phyloP scores from a whole-genome alignment of 2,888 invertebrate genomes.

The Drosophila putrida region DNA sequence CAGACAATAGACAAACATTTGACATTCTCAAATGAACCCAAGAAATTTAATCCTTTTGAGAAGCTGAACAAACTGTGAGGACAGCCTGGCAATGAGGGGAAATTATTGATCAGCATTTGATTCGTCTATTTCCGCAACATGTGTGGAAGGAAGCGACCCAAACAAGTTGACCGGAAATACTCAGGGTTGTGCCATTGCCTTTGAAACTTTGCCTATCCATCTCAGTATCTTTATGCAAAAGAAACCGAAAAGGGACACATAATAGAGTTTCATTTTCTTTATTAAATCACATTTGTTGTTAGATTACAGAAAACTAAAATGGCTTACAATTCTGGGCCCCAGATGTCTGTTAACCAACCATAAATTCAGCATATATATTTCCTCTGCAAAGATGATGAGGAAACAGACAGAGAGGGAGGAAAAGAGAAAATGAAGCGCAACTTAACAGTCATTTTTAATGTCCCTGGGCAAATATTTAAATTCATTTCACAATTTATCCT shows the following conservation, averaged over 20 bases:
- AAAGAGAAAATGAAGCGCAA: neutral
- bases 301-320: conserved; percentile 40
- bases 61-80: conserved; percentile 48
- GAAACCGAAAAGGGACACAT: conserved; percentile 30
- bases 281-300: conserved; percentile 74
- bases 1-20: conserved; percentile 53
- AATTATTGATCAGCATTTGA: conserved; percentile 77
- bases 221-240: conserved; percentile 21
- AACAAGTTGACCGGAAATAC: conserved; percentile 63
- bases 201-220: conserved; percentile 22
- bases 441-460: conserved; percentile 26
- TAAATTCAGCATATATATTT: conserved; percentile 18
- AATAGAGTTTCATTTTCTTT: conserved; percentile 66
- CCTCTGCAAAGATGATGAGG: neutral
- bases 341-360: conserved; percentile 21
- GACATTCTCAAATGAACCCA: conserved; percentile 59
- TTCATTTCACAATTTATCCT: conserved; percentile 59
- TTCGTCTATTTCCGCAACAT: conserved; percentile 65
- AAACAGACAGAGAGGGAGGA: neutral
- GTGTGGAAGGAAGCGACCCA: conserved; percentile 41
- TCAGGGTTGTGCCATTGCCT: conserved; percentile 6
- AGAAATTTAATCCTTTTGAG: conserved; percentile 68
- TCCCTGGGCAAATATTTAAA: conserved; percentile 68
- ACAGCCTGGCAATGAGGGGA: conserved; percentile 27
- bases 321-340: conserved; percentile 8